Base-by-base conservation (phyloP, 1,140 invertebrate genomes). In the Lordiphosa clarofinis region DNA sequence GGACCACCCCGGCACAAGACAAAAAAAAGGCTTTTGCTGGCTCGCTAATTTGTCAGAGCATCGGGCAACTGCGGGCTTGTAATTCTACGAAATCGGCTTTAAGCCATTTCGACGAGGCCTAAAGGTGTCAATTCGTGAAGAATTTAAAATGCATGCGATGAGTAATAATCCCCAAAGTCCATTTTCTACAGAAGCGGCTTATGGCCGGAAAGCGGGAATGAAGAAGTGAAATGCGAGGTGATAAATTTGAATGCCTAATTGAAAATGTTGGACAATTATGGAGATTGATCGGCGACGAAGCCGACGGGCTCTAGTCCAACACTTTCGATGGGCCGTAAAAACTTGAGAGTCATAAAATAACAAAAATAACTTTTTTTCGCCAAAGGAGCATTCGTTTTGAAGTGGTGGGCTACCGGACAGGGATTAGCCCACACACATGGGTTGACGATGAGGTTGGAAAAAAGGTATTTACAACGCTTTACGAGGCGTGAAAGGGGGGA, bases 61-160 rank as follows among this genome's bases (percentile, higher is more conserved):
- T 35, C 11, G 12, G 50, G 13, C 38, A 53, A 50, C 24, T 56
- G 48, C 40, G 56, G 57, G 53, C 42, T 69, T 69, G 76, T 81
- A 81, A 81, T 81, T 81, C 78, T 76, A 82, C 72, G 78, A 81
- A 81, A 81, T 82, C 72, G 57, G 67, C 76, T 82, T 82, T 82
- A 46, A 52, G 49, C 44, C 64, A 56, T 65, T 56, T 52, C 43
- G 52, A 15, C 21, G 62, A 10, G 60, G 60, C 36, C 33, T 67
- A 81, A 73, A 81, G 76, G 76, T 81, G 76, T 82, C 76, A 81
- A 81, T 81, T 72, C 76, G 76, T 68, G 58, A 75, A 81, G 76
- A 82, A 68, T 82, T 60, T 58, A 73, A 78, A 79, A 78, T 64
- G 74, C 69, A 68, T 58, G 70, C 76, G 76, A 82, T 81, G 75